Percentiles rank a stretch among this genome's conserved stretches.
Conservation (phyloP, 1,140 invertebrate genomes). For the Drosophila tristis region DNA sequence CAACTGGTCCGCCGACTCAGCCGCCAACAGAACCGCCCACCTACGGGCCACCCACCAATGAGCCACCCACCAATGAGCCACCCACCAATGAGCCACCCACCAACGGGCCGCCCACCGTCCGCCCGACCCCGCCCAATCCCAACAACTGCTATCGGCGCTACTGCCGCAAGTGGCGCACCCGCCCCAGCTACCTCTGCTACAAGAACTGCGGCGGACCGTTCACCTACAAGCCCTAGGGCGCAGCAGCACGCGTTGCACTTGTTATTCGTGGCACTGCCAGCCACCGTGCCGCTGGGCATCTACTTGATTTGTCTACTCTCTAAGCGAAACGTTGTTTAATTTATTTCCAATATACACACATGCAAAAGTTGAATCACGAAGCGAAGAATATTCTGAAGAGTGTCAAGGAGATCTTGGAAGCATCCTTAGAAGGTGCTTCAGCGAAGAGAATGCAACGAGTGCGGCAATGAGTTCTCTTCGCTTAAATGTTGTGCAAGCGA, state of each 20-base stretch:
- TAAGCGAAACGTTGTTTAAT: constrained; percentile 64
- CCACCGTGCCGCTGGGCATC: constrained; percentile 45
- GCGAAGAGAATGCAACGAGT: too few species aligned
- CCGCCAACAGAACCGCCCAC: constrained; percentile 13
- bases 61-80: constrained; percentile 7
- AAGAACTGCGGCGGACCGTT: constrained; percentile 62
- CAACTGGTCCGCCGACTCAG: constrained; percentile 15
- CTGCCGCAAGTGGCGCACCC: constrained; percentile 65
- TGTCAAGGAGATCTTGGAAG: neutral
- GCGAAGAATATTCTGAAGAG: neutral
- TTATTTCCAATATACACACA: constrained; percentile 30
- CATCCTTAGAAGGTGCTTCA: too few species aligned
- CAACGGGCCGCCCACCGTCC: constrained; percentile 22
- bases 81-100: constrained; percentile 38
- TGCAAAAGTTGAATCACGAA: constrained; percentile 18
- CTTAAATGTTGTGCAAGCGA: too few species aligned
- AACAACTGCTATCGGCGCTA: constrained; percentile 67
- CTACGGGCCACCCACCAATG: constrained; percentile 9
- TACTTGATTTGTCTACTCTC: constrained; percentile 65
- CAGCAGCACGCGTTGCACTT: neutral
- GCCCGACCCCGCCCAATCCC: constrained; percentile 57
- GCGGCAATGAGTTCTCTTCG: too few species aligned
- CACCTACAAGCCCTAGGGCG: constrained; percentile 53
- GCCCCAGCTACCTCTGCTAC: constrained; percentile 68
- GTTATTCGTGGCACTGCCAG: constrained; percentile 31